Evolutionary conservation across 64 coral and sea anemone genomes (phyloP), one percentile per base, ranked within the genome.

Genomic region (Acropora yongei): DNA sequence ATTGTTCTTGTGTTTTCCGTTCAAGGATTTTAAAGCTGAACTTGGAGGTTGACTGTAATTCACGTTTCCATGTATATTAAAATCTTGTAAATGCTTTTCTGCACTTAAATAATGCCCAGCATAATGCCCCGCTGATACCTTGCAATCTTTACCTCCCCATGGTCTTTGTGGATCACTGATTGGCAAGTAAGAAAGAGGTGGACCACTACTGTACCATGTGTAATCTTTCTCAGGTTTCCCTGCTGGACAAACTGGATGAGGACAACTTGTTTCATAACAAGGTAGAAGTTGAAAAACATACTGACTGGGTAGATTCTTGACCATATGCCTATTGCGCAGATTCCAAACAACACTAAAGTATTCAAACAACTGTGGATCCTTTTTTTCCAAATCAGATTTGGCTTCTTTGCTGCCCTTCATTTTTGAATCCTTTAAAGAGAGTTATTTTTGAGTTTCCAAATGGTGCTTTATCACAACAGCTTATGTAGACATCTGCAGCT

Each of bases 401-500:
- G 49, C 49, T 53, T 53, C 49, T 53, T 53, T 7, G 49, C 49
- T 53, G 49, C 49, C 49, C 49, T 53, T 53, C 42, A 66, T 49
- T 83, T 61, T 83, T 83, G 16, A 8, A 42, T 18, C 80, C 80
- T 30, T 60, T 83, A 44, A 83, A 49, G 18, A 83, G 80, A 12
- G 14, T 18, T 43, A 61, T 83, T 51, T 57, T 9, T 60, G 80
- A 83, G 8, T 17, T 51, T 60, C 49, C 50, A 83, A 83, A 83
- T 51, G 51, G 51, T 16, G 80, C 80, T 51, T 83, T 19, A 83
- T 83, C 53, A 61, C 80, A 83, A 49, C 80, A 6, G 51, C 49
- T 83, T 17, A 83, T 83, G 63, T 83, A 83, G 17, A 60, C 80
- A 83, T 83, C 80, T 83, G 50, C 14, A n/a, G 68, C 68, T 72